These are phyloP conservation scores for Melozone crissalis DNA, from an alignment of 2,113 vertebrate genomes.

Conservation along the genomic window DNA sequence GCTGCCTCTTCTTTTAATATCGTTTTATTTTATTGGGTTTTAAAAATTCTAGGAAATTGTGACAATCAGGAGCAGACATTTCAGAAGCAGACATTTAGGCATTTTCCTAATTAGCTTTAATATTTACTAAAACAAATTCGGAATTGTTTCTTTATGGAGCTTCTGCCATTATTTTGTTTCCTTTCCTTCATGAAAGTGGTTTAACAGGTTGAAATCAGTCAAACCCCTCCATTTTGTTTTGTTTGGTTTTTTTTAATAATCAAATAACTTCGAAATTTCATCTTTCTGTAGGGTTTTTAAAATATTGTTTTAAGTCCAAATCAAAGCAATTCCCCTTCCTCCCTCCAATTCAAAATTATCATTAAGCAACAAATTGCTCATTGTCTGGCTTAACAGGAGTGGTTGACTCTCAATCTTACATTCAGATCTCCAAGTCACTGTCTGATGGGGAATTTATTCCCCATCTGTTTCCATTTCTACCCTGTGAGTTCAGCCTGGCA, in stretches of 20 bases:
- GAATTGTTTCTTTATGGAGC: neutral
- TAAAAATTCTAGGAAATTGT: neutral
- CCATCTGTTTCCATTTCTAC: conserved; percentile 21
- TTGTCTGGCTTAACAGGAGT: neutral
- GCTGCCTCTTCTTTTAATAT: neutral
- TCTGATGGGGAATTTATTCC: neutral
- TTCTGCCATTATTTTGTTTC: neutral
- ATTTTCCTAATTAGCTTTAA: neutral
- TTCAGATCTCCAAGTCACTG: neutral
- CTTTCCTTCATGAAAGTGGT: neutral
- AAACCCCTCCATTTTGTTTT: neutral
- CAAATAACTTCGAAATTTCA: neutral
- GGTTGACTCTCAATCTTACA: neutral
- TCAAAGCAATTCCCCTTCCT: neutral
- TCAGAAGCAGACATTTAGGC: neutral
- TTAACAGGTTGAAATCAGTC: neutral
- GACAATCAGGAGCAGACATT: neutral
- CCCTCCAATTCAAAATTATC: neutral
- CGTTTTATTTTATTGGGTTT: neutral
- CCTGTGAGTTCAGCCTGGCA: neutral
- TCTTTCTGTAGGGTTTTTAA: neutral
- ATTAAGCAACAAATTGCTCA: neutral
- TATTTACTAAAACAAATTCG: neutral
- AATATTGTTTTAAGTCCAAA: neutral
- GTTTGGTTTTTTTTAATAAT: neutral